Base-by-base conservation (phyloP, 2,113 vertebrate genomes). In the Maccullochella peelii region DNA sequence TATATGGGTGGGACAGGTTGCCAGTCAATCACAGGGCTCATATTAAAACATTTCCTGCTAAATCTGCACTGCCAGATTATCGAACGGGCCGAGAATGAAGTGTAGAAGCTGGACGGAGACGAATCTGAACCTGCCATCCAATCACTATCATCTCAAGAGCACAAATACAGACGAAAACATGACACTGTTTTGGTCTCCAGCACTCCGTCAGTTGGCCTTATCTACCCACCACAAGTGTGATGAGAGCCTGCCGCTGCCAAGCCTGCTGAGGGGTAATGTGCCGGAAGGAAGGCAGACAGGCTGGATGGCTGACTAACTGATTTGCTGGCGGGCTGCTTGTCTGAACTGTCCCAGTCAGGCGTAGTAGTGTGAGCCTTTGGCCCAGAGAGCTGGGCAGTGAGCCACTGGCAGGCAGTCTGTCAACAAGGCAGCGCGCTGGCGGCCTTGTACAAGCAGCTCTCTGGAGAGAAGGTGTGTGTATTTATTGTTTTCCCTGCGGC, bases 341-440 rank as follows among this genome's bases (percentile, higher is more conserved):
- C 74, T 86, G 58, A 83, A 52, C 59, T 21, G 75, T 68, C 47
- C 58, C 78, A 72, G 74, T 72, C 73, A 71, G 62, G 30, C 4
- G 4, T 78, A 65, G 89, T 61, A 74, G 80, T 16, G 54, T 33
- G 67, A 76, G 80, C 77, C 72, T 49, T 75, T 70, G 79, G 86
- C 69, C 59, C 74, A 16, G 55, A 74, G 73, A 74, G 73, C 71
- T 33, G 77, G 91, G 87, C 88, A 66, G 23, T 0, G 44, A 80
- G 86, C 84, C 90, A 85, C 79, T 47, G 86, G 65, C 79, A 80
- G 86, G 78, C 82, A 67, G 82, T 52, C 66, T 88, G 86, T 91
- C 90, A 90, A 85, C 85, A 85, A 73, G 69, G 77, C 83, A 79
- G 71, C 79, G 0, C 77, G 83, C 58, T 65, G 70, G 79, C 55